phyloP scores from a whole-genome alignment of 2,888 invertebrate genomes.

The Nephrocerus scutellatus region DNA sequence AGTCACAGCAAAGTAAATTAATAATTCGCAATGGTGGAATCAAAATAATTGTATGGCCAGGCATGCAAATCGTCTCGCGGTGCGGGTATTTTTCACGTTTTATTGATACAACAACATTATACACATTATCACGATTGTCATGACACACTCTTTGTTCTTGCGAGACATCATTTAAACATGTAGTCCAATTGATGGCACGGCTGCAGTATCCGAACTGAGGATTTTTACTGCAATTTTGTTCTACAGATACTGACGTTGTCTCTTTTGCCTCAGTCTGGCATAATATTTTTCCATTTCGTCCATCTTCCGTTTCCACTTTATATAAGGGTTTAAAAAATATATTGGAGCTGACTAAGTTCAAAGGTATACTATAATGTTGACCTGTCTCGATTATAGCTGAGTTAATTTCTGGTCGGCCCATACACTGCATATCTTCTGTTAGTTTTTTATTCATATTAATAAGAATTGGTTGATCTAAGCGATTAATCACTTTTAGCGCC shows the following conservation, averaged over 20 bases:
- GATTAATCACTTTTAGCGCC: constrained; percentile 74
- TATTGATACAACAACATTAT: constrained; percentile 46
- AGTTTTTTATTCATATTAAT: constrained; percentile 57
- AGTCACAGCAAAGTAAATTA: constrained; percentile 81
- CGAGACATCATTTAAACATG: constrained; percentile 28
- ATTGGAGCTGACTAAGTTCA: constrained; percentile 65
- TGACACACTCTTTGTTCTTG: constrained; percentile 37
- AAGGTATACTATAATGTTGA: constrained; percentile 65
- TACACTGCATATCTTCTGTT: no score
- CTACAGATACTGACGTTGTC: neutral
- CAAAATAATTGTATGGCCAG: constrained; percentile 81
- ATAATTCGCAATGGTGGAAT: constrained; percentile 76
- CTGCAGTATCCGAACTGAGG: constrained; percentile 39
- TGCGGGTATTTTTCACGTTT: constrained; percentile 72
- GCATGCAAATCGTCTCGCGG: constrained; percentile 51
- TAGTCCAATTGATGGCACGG: constrained; percentile 38
- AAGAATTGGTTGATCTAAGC: constrained; percentile 64
- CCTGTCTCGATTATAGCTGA: constrained; percentile 51
- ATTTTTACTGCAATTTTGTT: constrained; percentile 15
- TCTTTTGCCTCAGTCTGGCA: no score
- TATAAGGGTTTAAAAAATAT: constrained; percentile 66
- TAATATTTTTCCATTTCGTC: constrained; percentile 16
- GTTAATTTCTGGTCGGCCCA: no score
- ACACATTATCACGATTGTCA: constrained; percentile 33
- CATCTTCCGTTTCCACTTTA: constrained; percentile 17